These are phyloP conservation scores for Dinomys branickii DNA, from an alignment of 2,113 vertebrate species.

Conservation along the genomic window DNA sequence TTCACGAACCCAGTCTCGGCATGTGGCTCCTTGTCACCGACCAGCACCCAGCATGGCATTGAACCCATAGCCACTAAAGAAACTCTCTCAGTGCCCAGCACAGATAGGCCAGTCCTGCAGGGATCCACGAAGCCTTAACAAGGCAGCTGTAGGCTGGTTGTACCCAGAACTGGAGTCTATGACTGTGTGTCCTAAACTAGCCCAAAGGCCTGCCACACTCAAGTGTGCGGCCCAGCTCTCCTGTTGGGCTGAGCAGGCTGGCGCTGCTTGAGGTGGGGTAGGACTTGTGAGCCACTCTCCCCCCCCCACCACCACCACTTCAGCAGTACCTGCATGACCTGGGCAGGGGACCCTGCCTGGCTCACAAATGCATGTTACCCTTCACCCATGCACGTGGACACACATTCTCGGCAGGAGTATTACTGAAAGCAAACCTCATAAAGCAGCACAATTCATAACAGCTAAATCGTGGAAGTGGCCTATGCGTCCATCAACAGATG, in stretches of 20 bases:
- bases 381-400: background rate
- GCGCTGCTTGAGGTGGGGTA: background rate
- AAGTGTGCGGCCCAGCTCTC: background rate
- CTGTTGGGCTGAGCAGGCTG: background rate
- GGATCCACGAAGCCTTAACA: rapidly evolving
- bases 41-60: rapidly evolving
- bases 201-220: rapidly evolving
- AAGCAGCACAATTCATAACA: background rate
- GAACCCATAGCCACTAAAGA: background rate
- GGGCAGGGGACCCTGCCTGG: background rate
- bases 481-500: background rate
- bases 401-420: background rate
- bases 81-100: rapidly evolving
- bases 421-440: background rate
- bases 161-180: rapidly evolving
- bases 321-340: background rate
- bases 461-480: background rate
- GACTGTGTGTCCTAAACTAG: background rate
- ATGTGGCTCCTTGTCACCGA: rapidly evolving
- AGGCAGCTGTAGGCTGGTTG: background rate
- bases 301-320: too few species aligned
- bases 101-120: background rate
- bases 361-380: background rate
- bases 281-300: too few species aligned
- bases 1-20: background rate